Conservation (phyloP, 2,888 invertebrate species). For the Eupithecia exiguata region DNA sequence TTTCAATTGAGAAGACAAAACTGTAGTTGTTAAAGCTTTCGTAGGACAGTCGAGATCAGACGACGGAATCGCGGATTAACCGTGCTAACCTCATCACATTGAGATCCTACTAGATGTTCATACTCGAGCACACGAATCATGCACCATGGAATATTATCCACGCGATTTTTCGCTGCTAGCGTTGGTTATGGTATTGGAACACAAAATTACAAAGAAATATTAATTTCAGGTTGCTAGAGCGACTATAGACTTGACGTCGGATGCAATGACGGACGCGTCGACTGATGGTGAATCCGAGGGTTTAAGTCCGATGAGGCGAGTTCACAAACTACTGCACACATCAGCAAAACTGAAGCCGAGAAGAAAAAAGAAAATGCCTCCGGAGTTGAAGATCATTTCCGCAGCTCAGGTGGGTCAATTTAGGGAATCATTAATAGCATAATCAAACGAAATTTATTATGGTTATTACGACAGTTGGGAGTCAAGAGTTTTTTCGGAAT, state of each 20-base stretch:
- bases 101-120: not conserved
- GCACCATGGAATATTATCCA: not conserved
- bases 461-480: not conserved
- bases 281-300: slow-evolving; percentile 85
- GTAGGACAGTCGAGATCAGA: not conserved
- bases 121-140: not conserved
- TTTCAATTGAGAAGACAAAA: slow-evolving; percentile 4
- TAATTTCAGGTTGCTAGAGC: slow-evolving; percentile 81
- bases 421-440: too few species aligned
- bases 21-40: not conserved
- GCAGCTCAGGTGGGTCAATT: slow-evolving; percentile 63
- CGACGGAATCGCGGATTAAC: not conserved
- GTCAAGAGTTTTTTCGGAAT: not conserved
- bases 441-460: too few species aligned
- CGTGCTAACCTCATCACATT: not conserved
- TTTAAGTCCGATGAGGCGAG: slow-evolving; percentile 74
- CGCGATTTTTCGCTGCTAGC: not conserved
- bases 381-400: slow-evolving; percentile 78
- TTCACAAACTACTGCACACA: slow-evolving; percentile 72
- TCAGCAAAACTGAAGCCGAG: slow-evolving; percentile 69
- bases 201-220: not conserved
- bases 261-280: slow-evolving; percentile 86
- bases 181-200: not conserved
- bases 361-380: slow-evolving; percentile 82
- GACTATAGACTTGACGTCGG: slow-evolving; percentile 85